Conservation (phyloP, 2,797 vertebrate genomes). For the Caiman crocodilus region DNA sequence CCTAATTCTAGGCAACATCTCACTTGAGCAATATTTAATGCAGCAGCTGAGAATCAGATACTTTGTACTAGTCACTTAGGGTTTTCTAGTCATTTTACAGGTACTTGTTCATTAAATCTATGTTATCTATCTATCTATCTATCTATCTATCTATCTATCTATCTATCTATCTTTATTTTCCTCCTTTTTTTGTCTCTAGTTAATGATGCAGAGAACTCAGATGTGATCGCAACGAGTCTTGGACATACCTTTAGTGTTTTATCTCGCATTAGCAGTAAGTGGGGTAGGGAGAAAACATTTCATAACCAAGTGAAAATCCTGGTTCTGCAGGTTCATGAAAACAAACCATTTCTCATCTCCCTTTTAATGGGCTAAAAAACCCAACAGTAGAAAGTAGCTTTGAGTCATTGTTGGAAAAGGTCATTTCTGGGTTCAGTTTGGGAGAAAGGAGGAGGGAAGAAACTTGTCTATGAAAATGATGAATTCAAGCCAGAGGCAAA, state of each 20-base stretch:
- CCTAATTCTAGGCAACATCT: too few relatives aligned
- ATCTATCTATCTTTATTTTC: too few relatives aligned
- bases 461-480: constrained; percentile 39
- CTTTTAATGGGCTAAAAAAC: constrained; percentile 29
- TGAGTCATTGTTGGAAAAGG: constrained; percentile 50
- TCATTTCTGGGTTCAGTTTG: constrained; percentile 50
- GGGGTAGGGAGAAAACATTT: not conserved
- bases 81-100: not conserved
- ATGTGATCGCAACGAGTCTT: not conserved
- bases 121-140: too few relatives aligned
- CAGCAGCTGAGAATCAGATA: not conserved
- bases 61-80: not conserved
- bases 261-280: not conserved
- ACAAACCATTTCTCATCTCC: not conserved
- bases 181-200: not conserved
- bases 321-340: constrained; percentile 28
- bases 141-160: too few relatives aligned
- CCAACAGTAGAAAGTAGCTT: constrained; percentile 32
- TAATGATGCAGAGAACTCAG: not conserved
- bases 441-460: not conserved
- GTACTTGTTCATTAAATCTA: not conserved
- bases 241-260: not conserved
- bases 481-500: constrained; percentile 37
- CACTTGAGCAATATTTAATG: not conserved
- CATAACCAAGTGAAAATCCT: not conserved